A percentile compares a stretch with the other conserved stretches of the same genome.
Evolutionary conservation across 37 sponge, comb jelly and placozoan species (phyloP).

Genomic region (Spongia lamella): DNA sequence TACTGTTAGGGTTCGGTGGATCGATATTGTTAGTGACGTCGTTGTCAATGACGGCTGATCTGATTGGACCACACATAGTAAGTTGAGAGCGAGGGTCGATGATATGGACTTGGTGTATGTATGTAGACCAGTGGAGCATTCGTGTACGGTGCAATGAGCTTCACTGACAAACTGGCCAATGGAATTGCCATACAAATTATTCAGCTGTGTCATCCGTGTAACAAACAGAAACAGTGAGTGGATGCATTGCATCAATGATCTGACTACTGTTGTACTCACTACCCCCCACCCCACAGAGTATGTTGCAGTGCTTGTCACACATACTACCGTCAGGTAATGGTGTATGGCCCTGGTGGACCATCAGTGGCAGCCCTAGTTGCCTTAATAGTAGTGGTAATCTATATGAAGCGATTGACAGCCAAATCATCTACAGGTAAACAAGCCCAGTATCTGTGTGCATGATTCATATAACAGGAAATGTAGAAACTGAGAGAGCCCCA

Average conservation of each 20-base stretch:
- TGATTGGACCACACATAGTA: slow-evolving; percentile 80
- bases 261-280: not conserved
- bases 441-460: too few relatives aligned
- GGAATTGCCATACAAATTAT: slow-evolving; percentile 84
- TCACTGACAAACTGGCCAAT: slow-evolving; percentile 93
- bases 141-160: slow-evolving; percentile 96
- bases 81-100: slow-evolving; percentile 14
- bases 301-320: slow-evolving; percentile 62
- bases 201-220: slow-evolving; percentile 86
- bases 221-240: slow-evolving; percentile 1
- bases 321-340: slow-evolving; percentile 74
- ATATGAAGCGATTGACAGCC: not conserved
- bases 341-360: slow-evolving; percentile 80
- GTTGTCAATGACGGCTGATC: slow-evolving; percentile 90
- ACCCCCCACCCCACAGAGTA: slow-evolving; percentile 15
- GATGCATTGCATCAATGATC: not conserved
- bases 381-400: slow-evolving; percentile 32
- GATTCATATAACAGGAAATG: too few relatives aligned
- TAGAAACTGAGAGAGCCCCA: too few relatives aligned
- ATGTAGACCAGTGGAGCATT: slow-evolving; percentile 86
- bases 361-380: slow-evolving; percentile 43
- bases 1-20: slow-evolving; percentile 81
- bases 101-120: not conserved
- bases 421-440: too few relatives aligned
- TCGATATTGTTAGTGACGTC: slow-evolving; percentile 82